phyloP scores from a whole-genome alignment of 2,888 invertebrate genomes.

The Trisateles emortualis region DNA sequence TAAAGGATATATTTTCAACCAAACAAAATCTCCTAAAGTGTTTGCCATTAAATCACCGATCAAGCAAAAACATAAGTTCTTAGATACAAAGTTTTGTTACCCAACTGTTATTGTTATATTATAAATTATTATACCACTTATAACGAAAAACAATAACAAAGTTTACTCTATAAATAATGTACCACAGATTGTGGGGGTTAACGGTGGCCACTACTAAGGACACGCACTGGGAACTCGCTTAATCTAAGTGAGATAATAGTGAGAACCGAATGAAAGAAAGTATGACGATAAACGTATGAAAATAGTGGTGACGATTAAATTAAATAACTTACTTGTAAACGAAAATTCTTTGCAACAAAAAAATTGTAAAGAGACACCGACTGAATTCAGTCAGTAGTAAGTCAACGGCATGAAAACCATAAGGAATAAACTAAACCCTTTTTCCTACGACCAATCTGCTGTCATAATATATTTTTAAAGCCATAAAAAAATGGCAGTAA shows the following conservation, averaged over 20 bases:
- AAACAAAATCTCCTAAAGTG: constrained; percentile 7
- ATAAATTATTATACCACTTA: constrained; percentile 63
- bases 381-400: too few relatives aligned
- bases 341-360: too few relatives aligned
- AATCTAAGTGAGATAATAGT: background rate
- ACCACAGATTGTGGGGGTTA: constrained; percentile 59
- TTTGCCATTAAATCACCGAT: constrained; percentile 39
- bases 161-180: constrained; percentile 75
- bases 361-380: too few relatives aligned
- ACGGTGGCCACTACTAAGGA: constrained; percentile 47
- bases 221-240: constrained; percentile 3
- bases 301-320: too few relatives aligned
- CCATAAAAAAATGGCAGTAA: too few relatives aligned
- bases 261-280: too few relatives aligned
- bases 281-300: too few relatives aligned
- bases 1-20: background rate
- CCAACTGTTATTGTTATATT: constrained; percentile 47
- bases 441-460: too few relatives aligned
- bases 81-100: constrained; percentile 39
- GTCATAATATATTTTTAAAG: too few relatives aligned
- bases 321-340: too few relatives aligned
- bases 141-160: constrained; percentile 76
- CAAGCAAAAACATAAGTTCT: constrained; percentile 43
- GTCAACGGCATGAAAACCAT: too few relatives aligned
- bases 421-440: too few relatives aligned